Evolutionary conservation across 53 echinoderm and acorn worm species (phyloP), one percentile per base, ranked within the genome.

Genomic region (Patiria pectinifera): DNA sequence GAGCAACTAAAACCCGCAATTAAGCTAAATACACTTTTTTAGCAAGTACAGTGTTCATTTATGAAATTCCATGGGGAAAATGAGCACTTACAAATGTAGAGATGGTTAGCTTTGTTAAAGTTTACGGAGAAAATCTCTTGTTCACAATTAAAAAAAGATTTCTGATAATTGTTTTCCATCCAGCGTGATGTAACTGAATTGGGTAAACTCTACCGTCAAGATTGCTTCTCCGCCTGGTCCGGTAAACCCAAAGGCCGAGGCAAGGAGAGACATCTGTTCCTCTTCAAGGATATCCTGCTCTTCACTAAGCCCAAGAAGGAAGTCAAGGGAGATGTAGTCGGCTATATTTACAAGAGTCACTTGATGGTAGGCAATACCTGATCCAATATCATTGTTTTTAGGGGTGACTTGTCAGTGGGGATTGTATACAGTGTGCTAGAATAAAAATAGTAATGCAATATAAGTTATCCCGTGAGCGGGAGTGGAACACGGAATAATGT

Each of bases 281-380:
- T 95, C 35, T 95, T 95, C 90, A 87, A 95, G 53, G 93, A 92
- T 80, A 83, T 93, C 23, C 69, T 95, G 4, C 93, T 95, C 80
- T 91, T 95, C 71, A 93, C 95, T 12, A 95, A 95, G 59, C 89
- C 93, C 24, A 94, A 92, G 89, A 94, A 83, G 92, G 88, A 86
- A 25, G 62, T 69, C 66, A 86, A 81, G 63, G 80, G 87, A 16
- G 93, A 87, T 71, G 79, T 86, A 5, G 82, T 88, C 22, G 93
- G 92, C 43, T 95, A 95, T 69, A 71, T 93, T 82, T 95, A 90
- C 93, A 95, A 95, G 81, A 89, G 89, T 48, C 95, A 95, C 89
- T 78, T 92, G 58, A 85, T 85, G 75, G 95, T 95, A 90, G 86
- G 94, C 83, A 18, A 69, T 48, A 48, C 19, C 43, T n/a, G 15